phyloP scores from a whole-genome alignment of 2,113 vertebrate species.

The Choloepus hoffmanni region DNA sequence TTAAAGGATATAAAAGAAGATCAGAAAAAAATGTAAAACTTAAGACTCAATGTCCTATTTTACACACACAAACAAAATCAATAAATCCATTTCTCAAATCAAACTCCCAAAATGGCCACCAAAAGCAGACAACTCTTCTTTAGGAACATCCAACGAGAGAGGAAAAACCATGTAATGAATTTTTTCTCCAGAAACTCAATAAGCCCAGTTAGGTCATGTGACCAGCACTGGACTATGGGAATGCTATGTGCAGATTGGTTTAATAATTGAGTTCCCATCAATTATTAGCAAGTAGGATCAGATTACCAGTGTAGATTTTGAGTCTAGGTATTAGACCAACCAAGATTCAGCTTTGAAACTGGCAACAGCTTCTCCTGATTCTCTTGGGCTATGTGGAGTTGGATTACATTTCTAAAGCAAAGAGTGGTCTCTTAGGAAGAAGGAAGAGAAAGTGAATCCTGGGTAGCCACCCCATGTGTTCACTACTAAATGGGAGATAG shows the following conservation, averaged over 20 bases:
- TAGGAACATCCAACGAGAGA: not conserved
- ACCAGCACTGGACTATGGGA: too few species aligned
- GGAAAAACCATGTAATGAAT: not conserved
- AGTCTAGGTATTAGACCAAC: not conserved
- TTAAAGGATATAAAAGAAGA: not conserved
- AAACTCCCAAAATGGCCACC: not conserved
- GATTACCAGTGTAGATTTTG: not conserved
- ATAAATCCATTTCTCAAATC: not conserved
- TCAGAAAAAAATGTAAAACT: not conserved
- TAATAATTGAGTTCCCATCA: not conserved
- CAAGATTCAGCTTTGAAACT: not conserved
- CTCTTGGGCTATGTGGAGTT: not conserved
- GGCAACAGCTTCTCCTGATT: not conserved
- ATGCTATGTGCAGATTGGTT: not conserved
- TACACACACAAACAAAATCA: not conserved
- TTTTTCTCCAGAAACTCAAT: not conserved
- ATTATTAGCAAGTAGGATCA: not conserved
- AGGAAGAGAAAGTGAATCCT: not conserved
- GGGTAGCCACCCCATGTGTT: not conserved
- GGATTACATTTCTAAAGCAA: not conserved
- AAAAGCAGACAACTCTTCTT: not conserved
- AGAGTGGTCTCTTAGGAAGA: not conserved
- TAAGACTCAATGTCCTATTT: not conserved
- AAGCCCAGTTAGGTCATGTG: not conserved
- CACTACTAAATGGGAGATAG: not conserved